Percentiles rank a stretch among this genome's conserved stretches.
Evolutionary conservation across 2,797 vertebrate genomes (phyloP).

Genomic region (Emydoidea blandingii): DNA sequence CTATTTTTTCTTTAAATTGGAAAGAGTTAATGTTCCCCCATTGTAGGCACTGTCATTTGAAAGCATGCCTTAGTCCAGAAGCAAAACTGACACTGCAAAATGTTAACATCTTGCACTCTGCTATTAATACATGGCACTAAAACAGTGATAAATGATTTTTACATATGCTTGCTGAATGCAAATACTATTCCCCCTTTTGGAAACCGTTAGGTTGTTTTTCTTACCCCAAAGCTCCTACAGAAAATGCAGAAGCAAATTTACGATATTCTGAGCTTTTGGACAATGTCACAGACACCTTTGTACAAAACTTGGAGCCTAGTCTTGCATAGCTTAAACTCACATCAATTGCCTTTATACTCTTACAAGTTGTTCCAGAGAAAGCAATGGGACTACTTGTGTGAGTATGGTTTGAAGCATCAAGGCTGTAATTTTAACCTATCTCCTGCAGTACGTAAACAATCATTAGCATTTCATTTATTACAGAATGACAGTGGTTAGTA

Average conservation of each 20-base stretch:
- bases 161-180: conserved; percentile 70
- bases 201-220: conserved; percentile 26
- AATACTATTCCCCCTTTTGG: neutral
- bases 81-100: conserved; percentile 59
- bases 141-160: conserved; percentile 62
- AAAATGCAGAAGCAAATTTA: conserved; percentile 8
- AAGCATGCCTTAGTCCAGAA: conserved; percentile 71
- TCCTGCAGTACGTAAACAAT: neutral
- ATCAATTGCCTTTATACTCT: neutral
- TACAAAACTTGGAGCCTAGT: conserved; percentile 19
- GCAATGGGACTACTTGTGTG: neutral
- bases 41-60: conserved; percentile 70
- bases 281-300: conserved; percentile 42
- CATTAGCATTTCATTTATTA: neutral
- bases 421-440: conserved; percentile 30
- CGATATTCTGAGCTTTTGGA: conserved; percentile 10
- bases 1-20: neutral
- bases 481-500: neutral
- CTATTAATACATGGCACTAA: conserved; percentile 61
- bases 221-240: conserved; percentile 18
- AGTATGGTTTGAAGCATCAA: neutral
- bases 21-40: conserved; percentile 35
- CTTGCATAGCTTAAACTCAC: neutral
- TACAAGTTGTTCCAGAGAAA: conserved; percentile 21
- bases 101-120: conserved; percentile 63